Percentiles rank a stretch among this genome's conserved stretches.
Evolutionary conservation across 2,888 invertebrate genomes (phyloP).

Genomic region (Eupithecia inturbata): DNA sequence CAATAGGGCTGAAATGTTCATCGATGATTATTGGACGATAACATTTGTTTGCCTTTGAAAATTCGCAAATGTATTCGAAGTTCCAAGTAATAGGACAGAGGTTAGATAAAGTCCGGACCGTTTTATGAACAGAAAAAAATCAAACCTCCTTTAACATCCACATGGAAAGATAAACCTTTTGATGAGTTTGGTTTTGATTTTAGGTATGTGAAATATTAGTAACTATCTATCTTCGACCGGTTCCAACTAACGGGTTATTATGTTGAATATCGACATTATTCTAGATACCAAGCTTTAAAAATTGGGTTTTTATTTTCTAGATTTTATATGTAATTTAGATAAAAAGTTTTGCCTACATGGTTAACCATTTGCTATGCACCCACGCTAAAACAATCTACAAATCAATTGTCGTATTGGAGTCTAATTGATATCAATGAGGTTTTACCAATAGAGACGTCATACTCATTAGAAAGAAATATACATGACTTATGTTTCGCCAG

Average conservation of each 20-base stretch:
- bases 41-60: not conserved
- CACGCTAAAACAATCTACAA: too few relatives aligned
- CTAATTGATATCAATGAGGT: too few relatives aligned
- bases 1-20: not conserved
- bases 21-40: not conserved
- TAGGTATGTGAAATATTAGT: not conserved
- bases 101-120: conserved; percentile 33
- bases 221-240: too few relatives aligned
- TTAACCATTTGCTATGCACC: too few relatives aligned
- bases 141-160: conserved; percentile 35
- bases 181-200: conserved; percentile 8
- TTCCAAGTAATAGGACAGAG: not conserved
- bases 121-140: conserved; percentile 43
- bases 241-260: not conserved
- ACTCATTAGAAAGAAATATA: too few relatives aligned
- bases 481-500: too few relatives aligned
- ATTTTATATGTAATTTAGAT: too few relatives aligned
- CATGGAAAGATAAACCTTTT: conserved; percentile 41
- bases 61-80: conserved; percentile 12
- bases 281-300: too few relatives aligned
- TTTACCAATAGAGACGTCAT: too few relatives aligned
- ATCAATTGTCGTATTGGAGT: too few relatives aligned
- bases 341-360: too few relatives aligned
- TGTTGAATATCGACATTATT: not conserved
- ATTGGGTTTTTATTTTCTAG: too few relatives aligned